phyloP scores from a whole-genome alignment of 2,797 vertebrate genomes.

The Falco naumanni region DNA sequence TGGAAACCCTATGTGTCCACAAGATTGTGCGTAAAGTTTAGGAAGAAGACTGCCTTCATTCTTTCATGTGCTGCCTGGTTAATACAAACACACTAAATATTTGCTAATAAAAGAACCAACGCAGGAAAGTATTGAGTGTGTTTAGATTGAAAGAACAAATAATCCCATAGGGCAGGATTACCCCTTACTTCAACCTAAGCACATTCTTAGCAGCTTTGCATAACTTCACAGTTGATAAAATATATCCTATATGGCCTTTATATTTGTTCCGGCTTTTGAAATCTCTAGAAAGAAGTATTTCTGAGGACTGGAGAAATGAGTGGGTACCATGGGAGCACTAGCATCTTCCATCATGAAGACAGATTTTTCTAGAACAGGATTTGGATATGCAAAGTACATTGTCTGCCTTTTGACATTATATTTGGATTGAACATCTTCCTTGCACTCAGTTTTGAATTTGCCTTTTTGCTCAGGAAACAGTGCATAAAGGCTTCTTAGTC shows the following conservation, averaged over 20 bases:
- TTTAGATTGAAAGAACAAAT: background rate
- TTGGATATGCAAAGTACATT: background rate
- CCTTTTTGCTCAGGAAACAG: background rate
- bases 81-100: background rate
- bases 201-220: background rate
- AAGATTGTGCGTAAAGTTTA: background rate
- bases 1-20: background rate
- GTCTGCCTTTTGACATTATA: background rate
- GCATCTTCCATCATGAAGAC: background rate
- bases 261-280: background rate
- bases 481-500: background rate
- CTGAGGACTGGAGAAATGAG: background rate
- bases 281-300: background rate
- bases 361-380: background rate
- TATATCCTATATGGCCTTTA: background rate
- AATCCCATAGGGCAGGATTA: background rate
- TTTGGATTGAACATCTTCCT: background rate
- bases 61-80: background rate
- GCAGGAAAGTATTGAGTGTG: background rate
- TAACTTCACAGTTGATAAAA: background rate
- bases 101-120: background rate
- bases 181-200: background rate
- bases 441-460: background rate
- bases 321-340: background rate
- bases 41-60: background rate